These are phyloP conservation scores for Tetragnatha versicolor DNA, from an alignment of 1,140 invertebrate species.

Conservation along the genomic window DNA sequence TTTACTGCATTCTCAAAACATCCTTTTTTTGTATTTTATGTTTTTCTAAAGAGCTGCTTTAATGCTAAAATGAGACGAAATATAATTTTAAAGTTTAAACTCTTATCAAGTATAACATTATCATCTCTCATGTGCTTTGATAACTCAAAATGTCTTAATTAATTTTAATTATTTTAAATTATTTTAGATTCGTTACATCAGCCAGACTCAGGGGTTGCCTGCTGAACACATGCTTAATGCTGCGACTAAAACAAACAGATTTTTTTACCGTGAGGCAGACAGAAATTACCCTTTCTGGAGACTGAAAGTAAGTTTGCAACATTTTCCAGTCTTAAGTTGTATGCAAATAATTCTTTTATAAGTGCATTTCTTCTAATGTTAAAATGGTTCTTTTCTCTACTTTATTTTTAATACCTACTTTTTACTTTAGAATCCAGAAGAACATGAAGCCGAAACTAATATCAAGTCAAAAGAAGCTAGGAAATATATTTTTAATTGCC, in stretches of 20 bases:
- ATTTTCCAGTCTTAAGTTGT: not conserved
- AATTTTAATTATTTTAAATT: constrained; percentile 27
- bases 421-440: constrained; percentile 83
- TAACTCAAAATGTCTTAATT: not conserved
- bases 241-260: constrained; percentile 97
- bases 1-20: no score
- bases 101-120: no score
- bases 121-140: no score
- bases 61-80: no score
- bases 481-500: constrained; percentile 99
- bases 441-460: constrained; percentile 96
- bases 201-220: constrained; percentile 91
- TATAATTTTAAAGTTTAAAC: no score
- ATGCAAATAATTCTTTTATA: no score
- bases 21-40: no score
- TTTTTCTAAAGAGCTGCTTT: no score
- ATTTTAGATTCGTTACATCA: constrained; percentile 83
- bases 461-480: constrained; percentile 99
- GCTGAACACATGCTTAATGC: constrained; percentile 99
- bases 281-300: constrained; percentile 98
- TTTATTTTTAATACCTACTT: no score
- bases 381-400: no score
- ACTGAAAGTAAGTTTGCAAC: constrained; percentile 72
- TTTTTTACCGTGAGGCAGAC: constrained; percentile 97
- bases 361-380: not conserved